Conservation (phyloP, 1,140 invertebrate genomes). For the Drosophila kohkoa region DNA sequence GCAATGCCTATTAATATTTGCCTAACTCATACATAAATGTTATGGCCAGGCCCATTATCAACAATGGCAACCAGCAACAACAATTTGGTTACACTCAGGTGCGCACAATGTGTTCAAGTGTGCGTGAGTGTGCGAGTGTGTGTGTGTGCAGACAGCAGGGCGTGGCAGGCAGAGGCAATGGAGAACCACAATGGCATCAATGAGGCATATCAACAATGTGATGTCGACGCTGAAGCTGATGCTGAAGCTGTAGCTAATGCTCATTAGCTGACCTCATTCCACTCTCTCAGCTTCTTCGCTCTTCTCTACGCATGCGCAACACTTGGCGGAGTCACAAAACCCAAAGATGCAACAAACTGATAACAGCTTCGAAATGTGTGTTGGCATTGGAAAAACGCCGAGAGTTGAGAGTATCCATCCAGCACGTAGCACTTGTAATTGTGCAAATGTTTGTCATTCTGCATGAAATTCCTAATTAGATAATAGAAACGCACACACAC, state of each 20-base stretch:
- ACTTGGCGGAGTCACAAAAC: slow-evolving; percentile 1
- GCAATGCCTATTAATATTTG: slow-evolving; percentile 52
- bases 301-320: slow-evolving; percentile 61
- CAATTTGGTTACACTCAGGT: slow-evolving; percentile 49
- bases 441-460: slow-evolving; percentile 71
- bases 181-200: slow-evolving; percentile 48
- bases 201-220: slow-evolving; percentile 53
- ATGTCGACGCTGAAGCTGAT: slow-evolving; percentile 20
- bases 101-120: slow-evolving; percentile 30
- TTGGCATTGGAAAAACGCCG: slow-evolving; percentile 25
- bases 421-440: slow-evolving; percentile 70
- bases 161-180: slow-evolving; percentile 30
- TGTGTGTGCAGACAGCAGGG: slow-evolving; percentile 11
- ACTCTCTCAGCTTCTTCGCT: neutral
- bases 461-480: slow-evolving; percentile 69
- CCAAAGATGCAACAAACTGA: slow-evolving; percentile 48
- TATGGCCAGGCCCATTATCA: slow-evolving; percentile 57
- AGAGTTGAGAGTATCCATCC: slow-evolving; percentile 2
- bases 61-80: slow-evolving; percentile 30
- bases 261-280: slow-evolving; percentile 39
- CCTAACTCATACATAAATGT: slow-evolving; percentile 59
- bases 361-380: slow-evolving; percentile 25
- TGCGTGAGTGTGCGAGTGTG: neutral
- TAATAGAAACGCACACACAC: slow-evolving; percentile 55
- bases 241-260: slow-evolving; percentile 7